Percentiles rank a stretch among this genome's conserved stretches.
Evolutionary conservation across 2,797 vertebrate genomes (phyloP).

Genomic region (Fistularia commersonii): DNA sequence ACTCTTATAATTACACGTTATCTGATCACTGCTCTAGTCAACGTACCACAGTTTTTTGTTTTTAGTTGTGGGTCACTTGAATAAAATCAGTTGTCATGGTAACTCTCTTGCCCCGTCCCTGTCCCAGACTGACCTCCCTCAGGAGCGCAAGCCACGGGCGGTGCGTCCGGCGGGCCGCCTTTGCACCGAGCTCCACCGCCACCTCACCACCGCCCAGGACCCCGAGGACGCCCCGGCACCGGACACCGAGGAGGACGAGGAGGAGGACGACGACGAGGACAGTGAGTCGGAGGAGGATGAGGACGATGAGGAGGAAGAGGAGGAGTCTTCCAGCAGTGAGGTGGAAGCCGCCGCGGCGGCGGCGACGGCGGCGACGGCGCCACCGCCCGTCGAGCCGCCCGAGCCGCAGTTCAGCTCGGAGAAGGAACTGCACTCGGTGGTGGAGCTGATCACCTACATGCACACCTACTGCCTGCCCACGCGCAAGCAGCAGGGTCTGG

Average conservation of each 20-base stretch:
- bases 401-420: constrained; percentile 76
- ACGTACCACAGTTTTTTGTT: too few species aligned
- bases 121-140: constrained; percentile 73
- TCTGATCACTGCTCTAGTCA: too few species aligned
- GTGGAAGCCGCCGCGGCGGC: constrained; percentile 40
- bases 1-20: too few species aligned
- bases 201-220: constrained; percentile 82
- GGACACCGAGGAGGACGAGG: constrained; percentile 76
- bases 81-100: too few species aligned
- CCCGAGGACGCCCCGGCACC: constrained; percentile 42
- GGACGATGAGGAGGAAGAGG: constrained; percentile 67
- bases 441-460: constrained; percentile 97
- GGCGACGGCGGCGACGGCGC: too few species aligned
- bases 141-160: constrained; percentile 75
- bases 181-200: constrained; percentile 91
- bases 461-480: constrained; percentile 95
- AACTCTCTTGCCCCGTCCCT: not conserved
- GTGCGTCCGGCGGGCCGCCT: constrained; percentile 78
- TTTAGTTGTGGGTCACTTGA: too few species aligned
- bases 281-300: constrained; percentile 79
- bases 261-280: constrained; percentile 74
- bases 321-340: constrained; percentile 72
- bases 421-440: constrained; percentile 83
- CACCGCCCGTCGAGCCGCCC: constrained; percentile 18
- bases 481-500: constrained; percentile 80